phyloP scores from a whole-genome alignment of 2,888 invertebrate species.

The Epinotia ramella region DNA sequence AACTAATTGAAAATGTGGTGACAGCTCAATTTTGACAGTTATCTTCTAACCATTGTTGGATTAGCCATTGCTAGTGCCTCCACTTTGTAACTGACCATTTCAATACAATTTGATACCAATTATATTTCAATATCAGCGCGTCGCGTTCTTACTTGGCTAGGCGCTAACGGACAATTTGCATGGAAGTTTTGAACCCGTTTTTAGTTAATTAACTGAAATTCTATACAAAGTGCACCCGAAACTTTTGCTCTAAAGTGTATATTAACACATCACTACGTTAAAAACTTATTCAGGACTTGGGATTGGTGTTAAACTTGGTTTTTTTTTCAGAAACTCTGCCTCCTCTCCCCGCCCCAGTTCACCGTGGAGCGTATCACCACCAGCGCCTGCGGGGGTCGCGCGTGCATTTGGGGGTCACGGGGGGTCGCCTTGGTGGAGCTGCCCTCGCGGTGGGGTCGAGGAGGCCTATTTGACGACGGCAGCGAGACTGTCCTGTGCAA shows the following conservation, averaged over 20 bases:
- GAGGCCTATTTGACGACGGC: slow-evolving; percentile 88
- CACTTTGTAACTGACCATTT: background rate
- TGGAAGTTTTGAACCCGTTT: no score
- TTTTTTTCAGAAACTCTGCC: slow-evolving; percentile 87
- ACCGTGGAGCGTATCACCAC: slow-evolving; percentile 87
- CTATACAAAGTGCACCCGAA: no score
- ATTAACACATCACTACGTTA: no score
- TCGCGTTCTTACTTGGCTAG: no score
- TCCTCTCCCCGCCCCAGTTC: slow-evolving; percentile 88
- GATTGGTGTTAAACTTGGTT: background rate
- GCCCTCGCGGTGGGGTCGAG: slow-evolving; percentile 89
- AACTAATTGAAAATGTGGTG: background rate
- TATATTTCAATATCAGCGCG: no score
- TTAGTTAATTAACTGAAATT: no score
- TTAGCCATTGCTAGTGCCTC: background rate
- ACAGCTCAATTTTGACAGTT: background rate
- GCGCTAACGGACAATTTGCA: no score
- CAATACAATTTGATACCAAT: background rate
- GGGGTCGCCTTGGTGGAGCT: slow-evolving; percentile 90
- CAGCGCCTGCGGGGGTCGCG: slow-evolving; percentile 87
- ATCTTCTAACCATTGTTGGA: background rate
- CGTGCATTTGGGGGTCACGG: slow-evolving; percentile 89
- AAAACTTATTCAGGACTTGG: no score
- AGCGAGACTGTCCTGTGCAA: slow-evolving; percentile 89
- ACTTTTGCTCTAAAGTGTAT: no score